phyloP scores from a whole-genome alignment of 2,888 invertebrate genomes.

The Rhingia campestris region DNA sequence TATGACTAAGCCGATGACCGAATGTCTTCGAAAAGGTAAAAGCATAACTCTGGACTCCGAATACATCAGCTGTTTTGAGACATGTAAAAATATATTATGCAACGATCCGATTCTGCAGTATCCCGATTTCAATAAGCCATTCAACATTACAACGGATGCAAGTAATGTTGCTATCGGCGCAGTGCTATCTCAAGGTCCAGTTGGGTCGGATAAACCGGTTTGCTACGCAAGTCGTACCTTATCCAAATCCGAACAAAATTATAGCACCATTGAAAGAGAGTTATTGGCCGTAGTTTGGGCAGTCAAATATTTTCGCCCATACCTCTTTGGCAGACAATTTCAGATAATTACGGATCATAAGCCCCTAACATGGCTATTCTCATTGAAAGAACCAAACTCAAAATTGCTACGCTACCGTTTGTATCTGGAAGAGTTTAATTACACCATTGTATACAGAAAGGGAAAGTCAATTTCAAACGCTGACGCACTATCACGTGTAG shows the following conservation, averaged over 20 bases:
- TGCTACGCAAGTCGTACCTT: slow-evolving; percentile 73
- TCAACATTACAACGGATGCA: slow-evolving; percentile 77
- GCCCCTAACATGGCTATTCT: too few relatives aligned
- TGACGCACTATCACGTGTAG: slow-evolving; percentile 61
- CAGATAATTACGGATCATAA: too few relatives aligned
- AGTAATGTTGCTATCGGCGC: slow-evolving; percentile 75
- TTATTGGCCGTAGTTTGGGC: too few relatives aligned
- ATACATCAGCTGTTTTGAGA: slow-evolving; percentile 50
- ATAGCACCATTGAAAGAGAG: too few relatives aligned
- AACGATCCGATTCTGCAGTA: slow-evolving; percentile 78
- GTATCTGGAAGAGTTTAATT: slow-evolving; percentile 31
- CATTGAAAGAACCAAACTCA: neutral
- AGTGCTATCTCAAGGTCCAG: slow-evolving; percentile 76
- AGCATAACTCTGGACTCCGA: slow-evolving; percentile 16
- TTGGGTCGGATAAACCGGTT: slow-evolving; percentile 73
- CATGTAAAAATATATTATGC: slow-evolving; percentile 42
- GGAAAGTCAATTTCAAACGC: slow-evolving; percentile 70
- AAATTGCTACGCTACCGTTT: slow-evolving; percentile 3
- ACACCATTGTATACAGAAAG: slow-evolving; percentile 58
- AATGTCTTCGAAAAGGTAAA: slow-evolving; percentile 39
- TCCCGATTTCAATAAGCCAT: slow-evolving; percentile 78
- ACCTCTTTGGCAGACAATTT: too few relatives aligned
- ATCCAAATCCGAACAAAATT: neutral
- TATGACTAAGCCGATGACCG: slow-evolving; percentile 64
- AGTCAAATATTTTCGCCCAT: too few relatives aligned